Evolutionary conservation across 1,140 invertebrate genomes (phyloP).

Genomic region (Lethocerus indicus): DNA sequence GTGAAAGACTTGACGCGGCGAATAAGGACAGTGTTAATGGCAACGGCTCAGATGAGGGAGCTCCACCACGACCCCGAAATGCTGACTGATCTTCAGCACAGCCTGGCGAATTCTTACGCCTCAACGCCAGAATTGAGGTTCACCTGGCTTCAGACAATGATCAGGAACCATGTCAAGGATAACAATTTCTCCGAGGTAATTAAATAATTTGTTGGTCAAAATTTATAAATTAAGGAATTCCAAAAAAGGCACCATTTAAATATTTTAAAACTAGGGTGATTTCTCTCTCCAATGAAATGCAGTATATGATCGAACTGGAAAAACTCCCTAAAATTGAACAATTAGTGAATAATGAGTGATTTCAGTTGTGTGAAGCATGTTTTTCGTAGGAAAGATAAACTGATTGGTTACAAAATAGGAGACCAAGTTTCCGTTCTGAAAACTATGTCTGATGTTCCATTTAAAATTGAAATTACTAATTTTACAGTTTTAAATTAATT

Average conservation of each 20-base stretch:
- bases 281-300: conserved; percentile 20
- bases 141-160: conserved; percentile 88
- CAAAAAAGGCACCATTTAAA: too few relatives aligned
- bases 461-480: too few relatives aligned
- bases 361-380: too few relatives aligned
- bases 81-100: conserved; percentile 78
- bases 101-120: conserved; percentile 84
- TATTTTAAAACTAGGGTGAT: neutral
- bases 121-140: conserved; percentile 82
- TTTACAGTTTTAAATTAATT: too few relatives aligned
- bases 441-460: too few relatives aligned
- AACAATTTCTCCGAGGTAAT: conserved; percentile 54
- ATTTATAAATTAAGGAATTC: neutral
- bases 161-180: conserved; percentile 62
- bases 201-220: neutral
- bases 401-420: too few relatives aligned
- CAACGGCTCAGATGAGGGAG: conserved; percentile 81
- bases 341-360: too few relatives aligned
- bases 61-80: conserved; percentile 79
- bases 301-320: too few relatives aligned
- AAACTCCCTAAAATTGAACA: too few relatives aligned
- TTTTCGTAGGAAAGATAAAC: too few relatives aligned
- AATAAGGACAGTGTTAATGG: conserved; percentile 83
- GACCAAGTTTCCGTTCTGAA: too few relatives aligned
- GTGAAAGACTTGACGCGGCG: conserved; percentile 84